These are phyloP conservation scores for Stenichneumon culpator DNA, from an alignment of 2,888 invertebrate genomes.

Conservation along the genomic window DNA sequence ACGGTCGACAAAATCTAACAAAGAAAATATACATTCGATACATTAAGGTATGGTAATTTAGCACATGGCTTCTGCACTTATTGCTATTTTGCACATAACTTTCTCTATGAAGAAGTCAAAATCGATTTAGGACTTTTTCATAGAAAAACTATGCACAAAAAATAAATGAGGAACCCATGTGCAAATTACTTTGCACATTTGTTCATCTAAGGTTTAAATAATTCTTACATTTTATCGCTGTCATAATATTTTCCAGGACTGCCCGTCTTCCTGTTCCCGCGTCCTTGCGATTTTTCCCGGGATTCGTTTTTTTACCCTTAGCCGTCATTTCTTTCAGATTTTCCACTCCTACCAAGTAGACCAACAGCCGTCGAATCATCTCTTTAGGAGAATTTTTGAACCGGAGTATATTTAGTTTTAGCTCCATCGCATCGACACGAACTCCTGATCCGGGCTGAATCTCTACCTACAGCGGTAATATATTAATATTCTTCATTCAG, in stretches of 20 bases:
- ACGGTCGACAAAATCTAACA: too few species aligned
- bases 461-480: neutral
- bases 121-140: too few species aligned
- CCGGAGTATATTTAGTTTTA: neutral
- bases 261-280: neutral
- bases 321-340: neutral
- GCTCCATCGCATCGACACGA: neutral
- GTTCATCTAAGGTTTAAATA: too few species aligned
- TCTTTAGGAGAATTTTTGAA: neutral
- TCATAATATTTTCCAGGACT: neutral
- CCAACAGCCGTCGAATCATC: slow-evolving; percentile 1
- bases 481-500: too few species aligned
- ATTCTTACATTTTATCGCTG: neutral
- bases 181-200: too few species aligned
- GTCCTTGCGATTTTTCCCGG: neutral
- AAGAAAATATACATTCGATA: too few species aligned
- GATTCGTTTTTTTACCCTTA: neutral
- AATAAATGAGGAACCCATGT: too few species aligned
- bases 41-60: too few species aligned
- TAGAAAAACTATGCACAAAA: too few species aligned
- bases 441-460: neutral
- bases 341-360: neutral
- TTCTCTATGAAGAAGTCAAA: too few species aligned
- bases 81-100: too few species aligned
- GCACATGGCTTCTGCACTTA: too few species aligned